A percentile compares a stretch with the other conserved stretches of the same genome.
These are phyloP conservation scores for Eustalomyia histrio DNA, from an alignment of 2,888 invertebrate species.

Conservation along the genomic window DNA sequence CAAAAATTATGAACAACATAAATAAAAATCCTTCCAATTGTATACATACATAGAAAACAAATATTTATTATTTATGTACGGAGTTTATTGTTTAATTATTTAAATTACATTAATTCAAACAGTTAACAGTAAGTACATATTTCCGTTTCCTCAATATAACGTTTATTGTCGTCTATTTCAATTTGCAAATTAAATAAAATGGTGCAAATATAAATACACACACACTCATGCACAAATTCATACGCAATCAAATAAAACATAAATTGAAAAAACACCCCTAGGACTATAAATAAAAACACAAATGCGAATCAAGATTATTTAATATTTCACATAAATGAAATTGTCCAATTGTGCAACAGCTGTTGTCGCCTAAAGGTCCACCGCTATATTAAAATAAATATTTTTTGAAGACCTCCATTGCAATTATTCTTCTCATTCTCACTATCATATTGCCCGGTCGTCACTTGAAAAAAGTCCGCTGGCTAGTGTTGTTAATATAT, in stretches of 20 bases:
- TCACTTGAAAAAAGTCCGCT: not conserved
- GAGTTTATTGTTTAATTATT: conserved; percentile 25
- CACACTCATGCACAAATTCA: not conserved
- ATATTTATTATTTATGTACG: not conserved
- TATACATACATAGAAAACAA: not conserved
- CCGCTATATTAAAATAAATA: conserved; percentile 34
- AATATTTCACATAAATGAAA: conserved; percentile 68
- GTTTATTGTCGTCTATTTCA: not conserved
- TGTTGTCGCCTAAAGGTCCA: conserved; percentile 70
- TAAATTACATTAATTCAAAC: conserved; percentile 35
- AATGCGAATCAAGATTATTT: conserved; percentile 67
- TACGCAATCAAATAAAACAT: conserved; percentile 51
- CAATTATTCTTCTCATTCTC: not conserved
- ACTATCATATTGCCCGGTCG: not conserved
- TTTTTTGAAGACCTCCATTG: not conserved
- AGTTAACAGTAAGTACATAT: conserved; percentile 21
- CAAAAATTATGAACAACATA: no score
- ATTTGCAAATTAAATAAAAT: conserved; percentile 29
- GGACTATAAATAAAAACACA: conserved; percentile 55
- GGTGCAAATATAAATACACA: not conserved
- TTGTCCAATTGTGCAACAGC: conserved; percentile 74
- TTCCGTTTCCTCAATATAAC: conserved; percentile 35
- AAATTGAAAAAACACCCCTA: conserved; percentile 53
- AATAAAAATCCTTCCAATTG: not conserved
- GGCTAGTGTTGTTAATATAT: not conserved